A percentile compares a stretch with the other conserved stretches of the same genome.
These are phyloP conservation scores for Peromyscus maniculatus DNA, from an alignment of 2,113 vertebrate genomes.

Conservation along the genomic window DNA sequence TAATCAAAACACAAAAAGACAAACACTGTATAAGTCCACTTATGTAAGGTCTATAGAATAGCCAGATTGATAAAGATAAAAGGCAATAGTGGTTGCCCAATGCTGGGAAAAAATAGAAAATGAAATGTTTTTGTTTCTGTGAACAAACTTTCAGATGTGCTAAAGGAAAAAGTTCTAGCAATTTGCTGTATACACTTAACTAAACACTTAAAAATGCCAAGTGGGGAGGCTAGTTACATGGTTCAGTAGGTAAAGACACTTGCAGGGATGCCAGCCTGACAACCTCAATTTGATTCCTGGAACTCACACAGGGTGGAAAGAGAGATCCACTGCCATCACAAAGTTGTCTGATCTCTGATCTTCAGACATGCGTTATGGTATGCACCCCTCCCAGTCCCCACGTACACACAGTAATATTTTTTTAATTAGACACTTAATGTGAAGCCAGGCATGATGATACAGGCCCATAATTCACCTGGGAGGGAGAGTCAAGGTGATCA, in stretches of 20 bases:
- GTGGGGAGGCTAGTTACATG: not conserved
- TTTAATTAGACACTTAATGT: not conserved
- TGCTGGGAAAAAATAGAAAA: not conserved
- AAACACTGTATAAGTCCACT: not conserved
- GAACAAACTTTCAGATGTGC: not conserved
- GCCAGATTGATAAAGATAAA: not conserved
- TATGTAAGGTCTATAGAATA: not conserved
- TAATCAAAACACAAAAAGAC: not conserved
- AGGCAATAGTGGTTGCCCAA: not conserved
- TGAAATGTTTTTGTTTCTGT: not conserved
- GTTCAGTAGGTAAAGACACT: not conserved
- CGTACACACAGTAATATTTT: not conserved
- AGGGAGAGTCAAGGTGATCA: not conserved
- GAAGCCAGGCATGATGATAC: not conserved
- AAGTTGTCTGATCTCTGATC: not conserved
- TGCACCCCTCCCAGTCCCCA: not conserved
- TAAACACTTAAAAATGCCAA: not conserved
- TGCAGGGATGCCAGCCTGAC: not conserved
- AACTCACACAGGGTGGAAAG: not conserved
- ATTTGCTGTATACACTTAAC: not conserved
- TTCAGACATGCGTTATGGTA: too few relatives aligned
- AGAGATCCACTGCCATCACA: not conserved
- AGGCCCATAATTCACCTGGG: not conserved
- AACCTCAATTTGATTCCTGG: not conserved
- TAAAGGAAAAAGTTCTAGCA: not conserved